These are phyloP conservation scores for Phrynosoma platyrhinos DNA, from an alignment of 2,113 vertebrate genomes.

Conservation along the genomic window DNA sequence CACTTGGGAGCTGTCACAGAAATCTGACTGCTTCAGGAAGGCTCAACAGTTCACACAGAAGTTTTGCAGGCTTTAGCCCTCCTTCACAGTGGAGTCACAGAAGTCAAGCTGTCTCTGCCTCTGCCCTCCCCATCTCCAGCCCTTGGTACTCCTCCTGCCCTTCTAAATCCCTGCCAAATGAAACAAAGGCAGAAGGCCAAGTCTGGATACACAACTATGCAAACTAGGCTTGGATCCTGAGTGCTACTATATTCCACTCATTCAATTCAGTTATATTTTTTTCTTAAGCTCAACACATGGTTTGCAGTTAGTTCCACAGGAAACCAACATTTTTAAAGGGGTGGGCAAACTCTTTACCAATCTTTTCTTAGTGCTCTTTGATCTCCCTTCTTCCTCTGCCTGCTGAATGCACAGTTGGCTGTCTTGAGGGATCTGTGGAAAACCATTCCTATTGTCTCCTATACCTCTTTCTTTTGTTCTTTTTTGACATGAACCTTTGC, in stretches of 20 bases:
- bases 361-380: background rate
- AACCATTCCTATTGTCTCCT: background rate
- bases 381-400: background rate
- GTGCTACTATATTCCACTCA: background rate
- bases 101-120: background rate
- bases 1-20: background rate
- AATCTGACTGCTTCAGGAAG: background rate
- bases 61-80: background rate
- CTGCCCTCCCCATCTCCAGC: too few species aligned
- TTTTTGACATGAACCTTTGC: background rate
- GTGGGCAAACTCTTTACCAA: background rate
- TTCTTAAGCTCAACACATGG: too few species aligned
- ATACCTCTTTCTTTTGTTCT: too few species aligned
- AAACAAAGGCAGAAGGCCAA: background rate
- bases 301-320: background rate
- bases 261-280: background rate
- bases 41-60: background rate
- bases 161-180: background rate
- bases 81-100: background rate
- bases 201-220: background rate
- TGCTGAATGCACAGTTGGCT: background rate
- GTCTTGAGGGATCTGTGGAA: background rate
- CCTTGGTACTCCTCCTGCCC: background rate
- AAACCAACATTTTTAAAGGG: background rate
- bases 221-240: background rate